Evolutionary conservation across 2,888 invertebrate species (phyloP).

Genomic region (Trichogramma dendrolimi): DNA sequence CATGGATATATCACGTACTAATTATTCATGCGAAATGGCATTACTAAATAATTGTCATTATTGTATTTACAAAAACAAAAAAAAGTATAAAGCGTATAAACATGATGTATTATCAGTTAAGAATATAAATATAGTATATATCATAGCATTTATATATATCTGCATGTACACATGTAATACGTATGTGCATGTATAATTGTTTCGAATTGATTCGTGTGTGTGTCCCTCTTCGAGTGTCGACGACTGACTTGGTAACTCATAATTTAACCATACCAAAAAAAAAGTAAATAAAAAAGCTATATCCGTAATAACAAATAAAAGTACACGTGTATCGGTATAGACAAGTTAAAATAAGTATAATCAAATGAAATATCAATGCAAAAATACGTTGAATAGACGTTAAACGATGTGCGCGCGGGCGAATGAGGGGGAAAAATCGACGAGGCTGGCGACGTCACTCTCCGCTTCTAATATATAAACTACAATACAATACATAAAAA

Average conservation of each 20-base stretch:
- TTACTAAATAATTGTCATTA: conserved; percentile 20
- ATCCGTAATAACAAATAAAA: background rate
- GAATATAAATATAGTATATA: conserved; percentile 18
- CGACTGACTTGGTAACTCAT: conserved; percentile 12
- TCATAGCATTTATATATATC: conserved; percentile 25
- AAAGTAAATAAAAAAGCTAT: background rate
- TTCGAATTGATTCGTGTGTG: conserved; percentile 3
- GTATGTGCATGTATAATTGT: too few species aligned
- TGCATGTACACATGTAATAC: background rate
- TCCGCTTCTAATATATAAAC: conserved; percentile 16
- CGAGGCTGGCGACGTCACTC: conserved; percentile 25
- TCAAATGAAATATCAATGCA: conserved; percentile 19
- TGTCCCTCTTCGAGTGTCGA: conserved; percentile 7
- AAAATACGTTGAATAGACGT: conserved; percentile 16
- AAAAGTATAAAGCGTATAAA: conserved; percentile 5
- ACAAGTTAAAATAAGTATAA: conserved; percentile 11
- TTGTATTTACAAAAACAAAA: conserved; percentile 20
- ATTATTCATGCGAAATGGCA: too few species aligned
- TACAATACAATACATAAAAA: conserved; percentile 12
- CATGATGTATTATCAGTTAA: conserved; percentile 3
- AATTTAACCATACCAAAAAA: conserved; percentile 5
- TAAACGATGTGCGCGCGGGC: conserved; percentile 14
- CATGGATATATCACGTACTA: background rate
- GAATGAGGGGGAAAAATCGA: conserved; percentile 15
- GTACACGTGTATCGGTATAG: background rate